phyloP scores from a whole-genome alignment of 2,113 vertebrate species.

The Oostethus manadensis region DNA sequence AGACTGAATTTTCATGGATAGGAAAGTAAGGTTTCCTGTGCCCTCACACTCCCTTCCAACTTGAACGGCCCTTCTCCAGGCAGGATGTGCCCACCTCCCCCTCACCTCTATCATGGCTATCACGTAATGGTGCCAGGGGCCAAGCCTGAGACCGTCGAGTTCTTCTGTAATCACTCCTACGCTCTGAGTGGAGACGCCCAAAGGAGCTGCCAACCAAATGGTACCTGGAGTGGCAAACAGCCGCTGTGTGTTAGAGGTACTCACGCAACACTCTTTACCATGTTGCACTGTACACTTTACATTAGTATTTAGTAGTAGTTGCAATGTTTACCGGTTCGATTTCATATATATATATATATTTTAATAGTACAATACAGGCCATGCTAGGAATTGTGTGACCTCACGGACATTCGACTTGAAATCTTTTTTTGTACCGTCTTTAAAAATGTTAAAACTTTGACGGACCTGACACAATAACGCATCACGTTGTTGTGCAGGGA shows the following conservation, averaged over 20 bases:
- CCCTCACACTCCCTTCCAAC: neutral
- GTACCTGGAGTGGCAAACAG: slow-evolving; percentile 69
- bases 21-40: neutral
- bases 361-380: too few relatives aligned
- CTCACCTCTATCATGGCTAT: slow-evolving; percentile 82
- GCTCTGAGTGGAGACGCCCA: slow-evolving; percentile 80
- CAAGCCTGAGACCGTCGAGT: slow-evolving; percentile 75
- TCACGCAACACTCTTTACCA: neutral
- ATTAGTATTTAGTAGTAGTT: too few relatives aligned
- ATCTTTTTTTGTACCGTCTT: too few relatives aligned
- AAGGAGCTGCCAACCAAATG: slow-evolving; percentile 79
- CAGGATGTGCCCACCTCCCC: slow-evolving; percentile 78
- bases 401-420: too few relatives aligned
- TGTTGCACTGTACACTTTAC: neutral
- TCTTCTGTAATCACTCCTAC: slow-evolving; percentile 90
- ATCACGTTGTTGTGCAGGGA: neutral
- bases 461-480: too few relatives aligned
- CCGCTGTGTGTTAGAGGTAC: slow-evolving; percentile 75
- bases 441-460: neutral
- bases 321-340: too few relatives aligned
- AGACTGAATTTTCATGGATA: neutral
- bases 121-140: slow-evolving; percentile 70
- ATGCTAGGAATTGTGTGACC: too few relatives aligned
- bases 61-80: slow-evolving; percentile 58
- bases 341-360: too few relatives aligned